These are phyloP conservation scores for Scaptomyza flava DNA, from an alignment of 2,888 invertebrate genomes.

Conservation along the genomic window DNA sequence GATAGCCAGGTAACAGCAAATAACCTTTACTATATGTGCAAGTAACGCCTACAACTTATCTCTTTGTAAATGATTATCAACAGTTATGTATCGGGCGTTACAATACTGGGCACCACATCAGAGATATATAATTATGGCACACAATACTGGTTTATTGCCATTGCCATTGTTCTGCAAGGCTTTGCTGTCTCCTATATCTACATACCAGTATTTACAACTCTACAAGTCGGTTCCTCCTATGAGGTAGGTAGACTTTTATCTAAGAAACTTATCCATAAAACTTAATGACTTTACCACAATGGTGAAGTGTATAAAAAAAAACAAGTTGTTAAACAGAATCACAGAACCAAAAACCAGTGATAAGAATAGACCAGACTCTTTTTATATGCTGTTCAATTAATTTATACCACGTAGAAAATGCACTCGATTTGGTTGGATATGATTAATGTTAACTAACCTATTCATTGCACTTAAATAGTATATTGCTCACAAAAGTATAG, in stretches of 20 bases:
- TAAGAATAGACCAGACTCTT: slow-evolving; percentile 32
- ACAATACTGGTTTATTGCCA: slow-evolving; percentile 91
- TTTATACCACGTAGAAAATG: slow-evolving; percentile 2
- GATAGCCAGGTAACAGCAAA: slow-evolving; percentile 88
- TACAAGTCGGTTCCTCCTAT: slow-evolving; percentile 92
- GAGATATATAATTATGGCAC: slow-evolving; percentile 95
- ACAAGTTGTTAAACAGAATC: slow-evolving; percentile 30
- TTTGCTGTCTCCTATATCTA: slow-evolving; percentile 89
- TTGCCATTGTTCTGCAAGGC: slow-evolving; percentile 89
- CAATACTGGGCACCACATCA: slow-evolving; percentile 93
- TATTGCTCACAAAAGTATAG: neutral
- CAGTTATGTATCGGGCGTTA: slow-evolving; percentile 95
- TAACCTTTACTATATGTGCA: slow-evolving; percentile 2
- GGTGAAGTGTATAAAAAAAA: slow-evolving; percentile 3
- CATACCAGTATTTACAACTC: slow-evolving; percentile 91
- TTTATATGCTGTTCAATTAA: slow-evolving; percentile 27
- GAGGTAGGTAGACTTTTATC: slow-evolving; percentile 87
- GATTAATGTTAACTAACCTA: neutral
- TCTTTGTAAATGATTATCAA: slow-evolving; percentile 34
- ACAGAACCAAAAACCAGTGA: slow-evolving; percentile 20
- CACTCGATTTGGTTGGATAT: slow-evolving; percentile 4
- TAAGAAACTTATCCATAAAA: slow-evolving; percentile 26
- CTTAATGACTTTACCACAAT: slow-evolving; percentile 16
- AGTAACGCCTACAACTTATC: slow-evolving; percentile 36
- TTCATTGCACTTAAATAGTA: neutral